A percentile compares a stretch with the other conserved stretches of the same genome.
phyloP scores from a whole-genome alignment of 2,888 invertebrate species.

The Mythimna loreyi region DNA sequence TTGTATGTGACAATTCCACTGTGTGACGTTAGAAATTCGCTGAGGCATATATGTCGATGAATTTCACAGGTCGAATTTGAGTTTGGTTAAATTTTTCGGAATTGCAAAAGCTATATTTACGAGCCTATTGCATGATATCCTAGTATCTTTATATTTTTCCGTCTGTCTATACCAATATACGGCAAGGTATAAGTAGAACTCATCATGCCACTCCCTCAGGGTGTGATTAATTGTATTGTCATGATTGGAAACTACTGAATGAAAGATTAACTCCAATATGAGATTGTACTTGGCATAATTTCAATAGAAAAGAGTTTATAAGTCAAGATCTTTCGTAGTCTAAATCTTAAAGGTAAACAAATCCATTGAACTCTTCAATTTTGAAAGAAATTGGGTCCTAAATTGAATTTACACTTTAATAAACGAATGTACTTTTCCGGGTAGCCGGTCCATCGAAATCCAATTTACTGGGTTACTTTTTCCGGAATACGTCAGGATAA shows the following conservation, averaged over 20 bases:
- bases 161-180: background rate
- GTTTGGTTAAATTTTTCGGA: background rate
- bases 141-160: background rate
- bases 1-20: conserved; percentile 36
- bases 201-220: too few species aligned
- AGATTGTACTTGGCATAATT: background rate
- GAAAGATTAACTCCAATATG: background rate
- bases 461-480: conserved; percentile 20
- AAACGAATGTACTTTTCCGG: conserved; percentile 19
- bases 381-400: background rate
- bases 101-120: background rate
- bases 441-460: background rate
- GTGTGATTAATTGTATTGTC: too few species aligned
- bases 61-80: background rate
- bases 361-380: background rate
- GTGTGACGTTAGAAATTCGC: conserved; percentile 20
- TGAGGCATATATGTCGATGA: background rate
- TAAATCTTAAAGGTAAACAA: background rate
- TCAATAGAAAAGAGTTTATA: background rate
- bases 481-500: conserved; percentile 12
- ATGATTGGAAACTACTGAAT: too few species aligned
- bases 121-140: background rate
- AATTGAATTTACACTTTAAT: conserved; percentile 10
- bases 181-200: too few species aligned
- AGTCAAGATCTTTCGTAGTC: background rate